Percentiles rank a stretch among this genome's conserved stretches.
phyloP scores from a whole-genome alignment of 2,797 vertebrate species.

The Antennarius maculatus region DNA sequence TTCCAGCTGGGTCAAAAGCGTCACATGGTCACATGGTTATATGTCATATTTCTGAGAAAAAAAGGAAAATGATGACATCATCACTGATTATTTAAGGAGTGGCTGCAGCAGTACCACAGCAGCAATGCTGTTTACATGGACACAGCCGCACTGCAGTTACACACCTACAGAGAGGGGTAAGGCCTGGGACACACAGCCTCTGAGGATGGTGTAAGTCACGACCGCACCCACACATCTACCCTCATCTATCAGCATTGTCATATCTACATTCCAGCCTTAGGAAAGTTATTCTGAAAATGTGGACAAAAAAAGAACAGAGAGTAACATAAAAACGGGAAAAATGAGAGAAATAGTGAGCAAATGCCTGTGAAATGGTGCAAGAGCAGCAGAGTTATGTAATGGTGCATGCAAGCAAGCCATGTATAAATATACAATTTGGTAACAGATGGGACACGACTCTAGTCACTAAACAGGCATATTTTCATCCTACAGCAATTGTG shows the following conservation, averaged over 20 bases:
- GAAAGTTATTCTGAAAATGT: constrained; percentile 1
- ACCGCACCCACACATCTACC: constrained; percentile 4
- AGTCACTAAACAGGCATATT: constrained; percentile 23
- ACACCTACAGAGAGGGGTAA: too few relatives aligned
- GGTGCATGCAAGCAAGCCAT: constrained; percentile 30
- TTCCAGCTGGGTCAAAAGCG: too few relatives aligned
- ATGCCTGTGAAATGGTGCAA: constrained; percentile 27
- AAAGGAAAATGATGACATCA: too few relatives aligned
- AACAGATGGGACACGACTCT: constrained; percentile 51
- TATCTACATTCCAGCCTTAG: constrained; percentile 16
- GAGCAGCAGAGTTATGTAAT: constrained; percentile 50
- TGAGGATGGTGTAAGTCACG: not conserved
- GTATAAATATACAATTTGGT: constrained; percentile 32
- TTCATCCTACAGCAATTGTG: constrained; percentile 16
- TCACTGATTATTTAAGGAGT: too few relatives aligned
- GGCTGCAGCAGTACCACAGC: too few relatives aligned
- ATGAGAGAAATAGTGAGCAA: constrained; percentile 17
- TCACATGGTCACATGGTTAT: too few relatives aligned
- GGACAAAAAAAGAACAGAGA: constrained; percentile 10
- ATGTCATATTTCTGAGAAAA: too few relatives aligned
- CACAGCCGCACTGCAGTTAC: too few relatives aligned
- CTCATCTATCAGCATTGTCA: constrained; percentile 38
- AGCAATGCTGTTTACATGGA: too few relatives aligned
- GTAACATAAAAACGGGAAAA: constrained; percentile 24
- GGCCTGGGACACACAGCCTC: too few relatives aligned